Percentiles rank a stretch among this genome's conserved stretches.
phyloP scores from a whole-genome alignment of 1,140 invertebrate species.

The Listronotus bonariensis region DNA sequence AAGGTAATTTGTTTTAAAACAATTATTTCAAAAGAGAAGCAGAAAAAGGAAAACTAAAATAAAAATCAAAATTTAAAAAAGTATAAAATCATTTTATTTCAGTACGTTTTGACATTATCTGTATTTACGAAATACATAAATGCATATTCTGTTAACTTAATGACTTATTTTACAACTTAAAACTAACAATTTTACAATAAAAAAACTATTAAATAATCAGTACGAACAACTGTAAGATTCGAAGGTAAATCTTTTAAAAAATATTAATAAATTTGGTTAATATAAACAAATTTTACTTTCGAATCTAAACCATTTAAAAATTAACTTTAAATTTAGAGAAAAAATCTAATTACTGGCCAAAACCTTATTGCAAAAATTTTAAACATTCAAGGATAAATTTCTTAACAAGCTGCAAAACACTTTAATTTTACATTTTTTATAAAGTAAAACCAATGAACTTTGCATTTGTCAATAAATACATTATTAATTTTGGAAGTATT shows the following conservation, averaged over 20 bases:
- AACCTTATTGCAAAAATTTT: neutral
- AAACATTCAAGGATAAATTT: too few relatives aligned
- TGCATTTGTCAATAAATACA: too few relatives aligned
- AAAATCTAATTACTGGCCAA: neutral
- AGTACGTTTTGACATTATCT: slow-evolving; percentile 24
- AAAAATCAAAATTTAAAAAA: slow-evolving; percentile 10
- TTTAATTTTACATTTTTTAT: too few relatives aligned
- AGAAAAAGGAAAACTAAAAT: neutral
- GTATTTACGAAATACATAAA: slow-evolving; percentile 9
- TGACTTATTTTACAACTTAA: slow-evolving; percentile 24
- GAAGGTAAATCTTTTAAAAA: too few relatives aligned
- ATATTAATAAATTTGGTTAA: too few relatives aligned
- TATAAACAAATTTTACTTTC: neutral
- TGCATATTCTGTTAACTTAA: slow-evolving; percentile 17
- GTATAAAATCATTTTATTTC: slow-evolving; percentile 40
- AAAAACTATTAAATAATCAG: slow-evolving; percentile 25
- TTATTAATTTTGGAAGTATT: too few relatives aligned
- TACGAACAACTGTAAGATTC: slow-evolving; percentile 2
- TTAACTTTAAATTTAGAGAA: neutral
- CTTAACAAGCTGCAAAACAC: too few relatives aligned
- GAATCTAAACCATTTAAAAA: too few relatives aligned
- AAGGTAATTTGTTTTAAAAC: too few relatives aligned
- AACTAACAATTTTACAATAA: slow-evolving; percentile 19
- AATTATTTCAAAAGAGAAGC: too few relatives aligned
- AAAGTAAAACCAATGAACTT: too few relatives aligned